Evolutionary conservation across 1,140 invertebrate genomes (phyloP).

Genomic region (Thalassaphorura encarpata): DNA sequence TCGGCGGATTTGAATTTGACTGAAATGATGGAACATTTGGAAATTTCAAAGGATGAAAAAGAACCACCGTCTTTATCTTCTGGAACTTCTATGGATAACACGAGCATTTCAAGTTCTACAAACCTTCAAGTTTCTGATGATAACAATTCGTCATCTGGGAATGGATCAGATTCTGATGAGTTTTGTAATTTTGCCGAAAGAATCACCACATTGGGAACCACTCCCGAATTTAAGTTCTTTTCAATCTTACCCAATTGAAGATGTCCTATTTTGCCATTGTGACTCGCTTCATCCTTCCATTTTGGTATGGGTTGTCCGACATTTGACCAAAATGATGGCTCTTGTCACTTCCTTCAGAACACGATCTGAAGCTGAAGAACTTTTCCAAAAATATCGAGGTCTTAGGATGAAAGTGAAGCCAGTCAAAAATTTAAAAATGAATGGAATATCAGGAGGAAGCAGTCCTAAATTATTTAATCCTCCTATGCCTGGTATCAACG

Average conservation of each 20-base stretch:
- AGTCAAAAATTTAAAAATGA: slow-evolving; percentile 15
- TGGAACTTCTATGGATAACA: slow-evolving; percentile 19
- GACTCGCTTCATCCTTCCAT: slow-evolving; percentile 27
- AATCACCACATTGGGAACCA: slow-evolving; percentile 24
- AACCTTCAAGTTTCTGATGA: slow-evolving; percentile 24
- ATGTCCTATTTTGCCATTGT: slow-evolving; percentile 31
- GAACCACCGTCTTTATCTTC: slow-evolving; percentile 21
- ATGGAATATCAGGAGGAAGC: not conserved
- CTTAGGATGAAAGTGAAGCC: slow-evolving; percentile 28
- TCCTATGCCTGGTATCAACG: too few species aligned
- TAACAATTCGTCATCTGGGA: slow-evolving; percentile 29
- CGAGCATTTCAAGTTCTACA: slow-evolving; percentile 27
- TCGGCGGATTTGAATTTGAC: slow-evolving; percentile 20
- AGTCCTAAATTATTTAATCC: slow-evolving; percentile 5
- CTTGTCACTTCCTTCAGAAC: slow-evolving; percentile 27
- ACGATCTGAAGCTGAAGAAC: slow-evolving; percentile 23
- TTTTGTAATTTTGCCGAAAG: slow-evolving; percentile 11
- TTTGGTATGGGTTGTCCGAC: slow-evolving; percentile 29
- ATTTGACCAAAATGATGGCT: slow-evolving; percentile 29
- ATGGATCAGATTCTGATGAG: slow-evolving; percentile 32
- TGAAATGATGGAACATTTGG: slow-evolving; percentile 26
- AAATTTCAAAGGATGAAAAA: slow-evolving; percentile 25
- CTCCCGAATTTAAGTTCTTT: slow-evolving; percentile 28
- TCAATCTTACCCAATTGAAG: slow-evolving; percentile 31
- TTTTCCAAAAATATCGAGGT: slow-evolving; percentile 29